These are phyloP conservation scores for Dilophus febrilis DNA, from an alignment of 2,888 invertebrate genomes.

Conservation along the genomic window DNA sequence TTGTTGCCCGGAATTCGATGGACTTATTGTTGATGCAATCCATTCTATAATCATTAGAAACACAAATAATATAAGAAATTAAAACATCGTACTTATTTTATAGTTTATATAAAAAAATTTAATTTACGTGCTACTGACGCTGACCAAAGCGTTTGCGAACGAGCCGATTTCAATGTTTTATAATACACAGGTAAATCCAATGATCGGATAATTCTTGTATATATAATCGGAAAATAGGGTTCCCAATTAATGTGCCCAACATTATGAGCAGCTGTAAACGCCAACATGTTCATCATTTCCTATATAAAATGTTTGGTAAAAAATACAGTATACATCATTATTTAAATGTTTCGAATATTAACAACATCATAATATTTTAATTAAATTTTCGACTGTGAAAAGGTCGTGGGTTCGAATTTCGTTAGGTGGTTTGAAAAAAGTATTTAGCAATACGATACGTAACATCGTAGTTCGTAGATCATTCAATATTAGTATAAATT, in stretches of 20 bases:
- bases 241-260: slow-evolving; percentile 80
- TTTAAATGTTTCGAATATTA: too few species aligned
- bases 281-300: slow-evolving; percentile 57
- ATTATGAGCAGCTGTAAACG: slow-evolving; percentile 52
- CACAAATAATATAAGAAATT: not conserved
- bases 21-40: slow-evolving; percentile 47
- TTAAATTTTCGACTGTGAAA: not conserved
- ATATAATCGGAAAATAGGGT: slow-evolving; percentile 62
- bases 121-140: slow-evolving; percentile 11
- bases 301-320: slow-evolving; percentile 22
- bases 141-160: slow-evolving; percentile 30
- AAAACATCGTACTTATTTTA: not conserved
- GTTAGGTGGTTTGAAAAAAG: not conserved
- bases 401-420: not conserved
- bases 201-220: slow-evolving; percentile 50
- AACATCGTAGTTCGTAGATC: too few species aligned
- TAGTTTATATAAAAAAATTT: not conserved
- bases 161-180: slow-evolving; percentile 43
- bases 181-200: slow-evolving; percentile 65
- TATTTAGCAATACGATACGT: too few species aligned
- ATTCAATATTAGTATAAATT: too few species aligned
- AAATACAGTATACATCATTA: too few species aligned
- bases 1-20: slow-evolving; percentile 46
- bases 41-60: slow-evolving; percentile 30
- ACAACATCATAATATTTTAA: slow-evolving; percentile 6